Percentiles rank a stretch among this genome's conserved stretches.
These are phyloP conservation scores for Nettapus auritus DNA, from an alignment of 2,113 vertebrate genomes.

Conservation along the genomic window DNA sequence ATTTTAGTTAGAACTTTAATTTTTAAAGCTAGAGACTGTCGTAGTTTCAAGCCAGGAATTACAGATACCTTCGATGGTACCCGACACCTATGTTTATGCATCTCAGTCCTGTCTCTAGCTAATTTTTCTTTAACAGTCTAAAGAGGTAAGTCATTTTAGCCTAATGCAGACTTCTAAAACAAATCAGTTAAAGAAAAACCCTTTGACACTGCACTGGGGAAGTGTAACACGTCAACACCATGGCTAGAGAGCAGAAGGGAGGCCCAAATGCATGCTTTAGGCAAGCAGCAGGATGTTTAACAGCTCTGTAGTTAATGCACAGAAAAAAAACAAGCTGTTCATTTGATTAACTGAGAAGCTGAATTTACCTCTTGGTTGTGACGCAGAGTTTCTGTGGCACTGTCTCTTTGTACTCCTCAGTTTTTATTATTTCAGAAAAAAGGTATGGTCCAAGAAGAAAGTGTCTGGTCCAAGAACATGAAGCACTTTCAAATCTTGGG, in stretches of 20 bases:
- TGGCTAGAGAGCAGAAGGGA: neutral
- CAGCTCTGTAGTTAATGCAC: neutral
- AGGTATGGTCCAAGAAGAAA: neutral
- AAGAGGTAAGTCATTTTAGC: neutral
- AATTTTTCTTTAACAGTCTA: neutral
- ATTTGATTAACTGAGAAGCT: neutral
- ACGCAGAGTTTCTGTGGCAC: neutral
- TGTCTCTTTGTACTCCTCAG: neutral
- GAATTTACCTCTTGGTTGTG: neutral
- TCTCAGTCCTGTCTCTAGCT: neutral
- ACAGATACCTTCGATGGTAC: neutral
- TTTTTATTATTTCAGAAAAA: neutral
- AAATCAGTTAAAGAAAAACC: neutral
- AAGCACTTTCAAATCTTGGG: neutral
- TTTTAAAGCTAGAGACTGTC: neutral
- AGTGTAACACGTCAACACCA: accelerated
- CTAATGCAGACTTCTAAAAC: neutral
- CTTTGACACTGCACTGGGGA: neutral
- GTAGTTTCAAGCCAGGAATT: neutral
- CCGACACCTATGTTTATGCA: neutral
- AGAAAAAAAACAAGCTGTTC: neutral
- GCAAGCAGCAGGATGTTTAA: neutral
- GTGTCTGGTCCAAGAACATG: neutral
- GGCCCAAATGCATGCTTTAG: neutral
- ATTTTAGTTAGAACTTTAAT: neutral